Percentiles rank a stretch among this genome's conserved stretches.
Evolutionary conservation across 2,888 invertebrate genomes (phyloP).

Genomic region (Nephrotoma guestfalica): DNA sequence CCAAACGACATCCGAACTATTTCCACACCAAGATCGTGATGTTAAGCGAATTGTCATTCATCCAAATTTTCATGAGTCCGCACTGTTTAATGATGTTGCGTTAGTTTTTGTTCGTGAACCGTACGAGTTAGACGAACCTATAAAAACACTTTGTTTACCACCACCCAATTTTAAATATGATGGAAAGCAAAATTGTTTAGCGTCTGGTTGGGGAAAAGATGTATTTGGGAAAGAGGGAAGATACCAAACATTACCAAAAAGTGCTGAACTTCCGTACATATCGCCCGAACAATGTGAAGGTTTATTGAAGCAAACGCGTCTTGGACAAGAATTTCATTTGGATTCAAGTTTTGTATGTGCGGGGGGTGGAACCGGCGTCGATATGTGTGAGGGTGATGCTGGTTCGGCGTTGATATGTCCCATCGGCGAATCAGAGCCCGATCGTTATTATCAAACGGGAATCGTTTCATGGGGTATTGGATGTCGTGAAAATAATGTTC

Average conservation of each 20-base stretch:
- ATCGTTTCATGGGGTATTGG: constrained; percentile 57
- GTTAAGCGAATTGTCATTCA: constrained; percentile 24
- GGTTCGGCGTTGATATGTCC: constrained; percentile 68
- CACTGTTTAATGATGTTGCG: constrained; percentile 54
- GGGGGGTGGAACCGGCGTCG: constrained; percentile 54
- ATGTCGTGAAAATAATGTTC: constrained; percentile 46
- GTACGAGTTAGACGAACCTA: constrained; percentile 43
- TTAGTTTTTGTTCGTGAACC: constrained; percentile 44
- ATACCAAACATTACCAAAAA: constrained; percentile 35
- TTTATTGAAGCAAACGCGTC: constrained; percentile 44
- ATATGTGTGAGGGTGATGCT: constrained; percentile 64
- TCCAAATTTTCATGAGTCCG: constrained; percentile 39
- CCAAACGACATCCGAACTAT: constrained; percentile 48
- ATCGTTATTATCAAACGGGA: constrained; percentile 19
- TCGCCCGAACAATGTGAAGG: constrained; percentile 32
- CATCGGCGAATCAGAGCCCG: constrained; percentile 32
- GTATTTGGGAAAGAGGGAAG: constrained; percentile 30
- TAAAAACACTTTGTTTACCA: constrained; percentile 48
- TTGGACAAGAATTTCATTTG: constrained; percentile 50
- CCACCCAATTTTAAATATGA: constrained; percentile 24
- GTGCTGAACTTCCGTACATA: constrained; percentile 48
- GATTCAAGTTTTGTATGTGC: constrained; percentile 62
- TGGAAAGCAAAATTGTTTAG: constrained; percentile 8
- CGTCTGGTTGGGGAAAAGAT: constrained; percentile 10
- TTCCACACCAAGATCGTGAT: constrained; percentile 47